Base-by-base conservation (phyloP, 2,888 invertebrate species). In the Ophioninae sp. region DNA sequence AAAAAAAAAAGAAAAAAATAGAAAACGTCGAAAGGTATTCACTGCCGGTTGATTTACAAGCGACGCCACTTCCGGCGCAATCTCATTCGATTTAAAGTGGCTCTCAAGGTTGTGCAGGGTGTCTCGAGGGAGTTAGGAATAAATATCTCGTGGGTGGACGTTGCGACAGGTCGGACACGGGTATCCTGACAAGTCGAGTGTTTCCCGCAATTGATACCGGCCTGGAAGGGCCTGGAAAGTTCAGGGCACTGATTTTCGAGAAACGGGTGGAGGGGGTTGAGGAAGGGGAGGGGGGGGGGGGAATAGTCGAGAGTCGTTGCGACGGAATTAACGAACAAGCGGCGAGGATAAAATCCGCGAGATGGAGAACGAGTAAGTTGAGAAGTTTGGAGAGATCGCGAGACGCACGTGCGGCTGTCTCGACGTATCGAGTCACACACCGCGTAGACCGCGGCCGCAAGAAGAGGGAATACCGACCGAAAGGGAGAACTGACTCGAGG, bases 371-470 rank as follows among this genome's bases (percentile, higher is more conserved):
- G 64, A 57, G 84, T 82, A 84, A 84, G 84, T 62, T 82, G 84
- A 84, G 82, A 84, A 82, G 84, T 75, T 65, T 39, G 72, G 39
- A 41, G 75, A 72, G 69, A 70, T 79, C 79, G 59, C 39, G 79
- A 73, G 79, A 81, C 74, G 72, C 82, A 82, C 84, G 84, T 82
- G 84, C 75, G 79, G 75, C 84, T 82, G 82, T 79, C 78, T 84
- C 84, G 75, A 70, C 82, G 72, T 79, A 82, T 84, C 79, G 79
- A 75, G 79, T 84, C 84, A n/a, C n/a, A n/a, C n/a, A 65, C 79
- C 79, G 73, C 61, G 30, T 23, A 65, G 17, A 73, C 61, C 61
- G n/a, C 59, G 3, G 23, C 41, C 41, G 41, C 41, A 64, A 67
- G 68, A 74, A 65, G 59, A 75, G 61, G 30, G n/a, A 68, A 68